Percentiles rank a stretch among this genome's conserved stretches.
Evolutionary conservation across 2,888 invertebrate genomes (phyloP).

Genomic region (Rhorus exstirpatorius): DNA sequence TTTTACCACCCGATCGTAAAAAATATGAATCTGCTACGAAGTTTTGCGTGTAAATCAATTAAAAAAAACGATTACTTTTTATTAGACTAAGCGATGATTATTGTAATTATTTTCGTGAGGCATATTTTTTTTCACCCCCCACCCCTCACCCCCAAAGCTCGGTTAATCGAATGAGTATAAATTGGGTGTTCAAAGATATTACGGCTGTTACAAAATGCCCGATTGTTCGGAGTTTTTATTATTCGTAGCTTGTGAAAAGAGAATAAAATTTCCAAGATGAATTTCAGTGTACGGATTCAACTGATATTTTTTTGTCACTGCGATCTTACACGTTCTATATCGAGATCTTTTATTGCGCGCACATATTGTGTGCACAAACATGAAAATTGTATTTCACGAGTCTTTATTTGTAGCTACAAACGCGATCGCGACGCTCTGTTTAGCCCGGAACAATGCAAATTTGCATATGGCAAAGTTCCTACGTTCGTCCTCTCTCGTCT

Average conservation of each 20-base stretch:
- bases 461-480: conserved; percentile 64
- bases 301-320: conserved; percentile 13
- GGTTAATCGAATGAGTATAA: too few species aligned
- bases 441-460: conserved; percentile 65
- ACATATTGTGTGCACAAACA: conserved; percentile 15
- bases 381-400: conserved; percentile 48
- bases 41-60: too few species aligned
- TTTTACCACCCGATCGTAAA: too few species aligned
- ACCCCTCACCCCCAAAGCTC: too few species aligned
- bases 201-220: too few species aligned
- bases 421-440: conserved; percentile 62
- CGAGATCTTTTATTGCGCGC: conserved; percentile 17
- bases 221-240: too few species aligned
- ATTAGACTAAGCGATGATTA: too few species aligned
- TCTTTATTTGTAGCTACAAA: conserved; percentile 49
- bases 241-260: background rate
- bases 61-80: too few species aligned
- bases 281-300: conserved; percentile 15
- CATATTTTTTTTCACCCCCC: too few species aligned
- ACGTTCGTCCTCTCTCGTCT: conserved; percentile 22
- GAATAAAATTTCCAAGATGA: background rate
- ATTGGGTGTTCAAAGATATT: too few species aligned
- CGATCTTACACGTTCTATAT: conserved; percentile 13
- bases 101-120: too few species aligned
- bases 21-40: too few species aligned